phyloP scores from a whole-genome alignment of 1,140 invertebrate species.

The Ceratosolen fusciceps region DNA sequence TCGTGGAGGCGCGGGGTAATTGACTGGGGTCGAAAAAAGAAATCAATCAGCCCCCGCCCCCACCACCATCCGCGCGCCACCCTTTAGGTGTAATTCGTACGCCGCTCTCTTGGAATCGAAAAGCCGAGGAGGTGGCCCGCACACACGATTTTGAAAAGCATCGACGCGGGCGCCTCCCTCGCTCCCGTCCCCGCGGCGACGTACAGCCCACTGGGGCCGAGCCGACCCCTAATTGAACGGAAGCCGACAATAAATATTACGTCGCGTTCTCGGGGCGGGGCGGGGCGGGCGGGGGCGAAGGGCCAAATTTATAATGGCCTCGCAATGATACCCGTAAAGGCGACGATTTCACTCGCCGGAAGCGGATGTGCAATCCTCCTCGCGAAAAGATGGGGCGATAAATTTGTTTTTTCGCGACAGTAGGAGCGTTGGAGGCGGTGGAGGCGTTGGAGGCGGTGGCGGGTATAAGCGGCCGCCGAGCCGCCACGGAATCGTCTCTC shows the following conservation, averaged over 20 bases:
- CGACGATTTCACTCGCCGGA: constrained; percentile 53
- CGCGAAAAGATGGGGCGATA: constrained; percentile 49
- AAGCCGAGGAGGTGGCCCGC: neutral
- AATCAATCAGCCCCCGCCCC: neutral
- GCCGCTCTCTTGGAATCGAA: neutral
- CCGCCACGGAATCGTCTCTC: too few relatives aligned
- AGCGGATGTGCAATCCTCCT: constrained; percentile 62
- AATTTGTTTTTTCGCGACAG: constrained; percentile 44
- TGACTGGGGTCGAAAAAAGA: neutral
- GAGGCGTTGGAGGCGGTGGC: too few relatives aligned
- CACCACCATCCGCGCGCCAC: too few relatives aligned
- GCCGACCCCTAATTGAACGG: constrained; percentile 68
- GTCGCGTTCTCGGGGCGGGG: too few relatives aligned
- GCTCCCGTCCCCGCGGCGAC: neutral
- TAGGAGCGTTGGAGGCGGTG: too few relatives aligned
- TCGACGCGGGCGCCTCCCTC: neutral
- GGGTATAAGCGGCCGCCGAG: too few relatives aligned
- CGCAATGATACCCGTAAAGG: constrained; percentile 53
- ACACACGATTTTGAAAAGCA: constrained; percentile 30
- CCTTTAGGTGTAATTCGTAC: constrained; percentile 1
- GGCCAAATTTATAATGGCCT: constrained; percentile 63
- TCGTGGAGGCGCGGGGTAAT: neutral
- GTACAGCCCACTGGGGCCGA: constrained; percentile 13
- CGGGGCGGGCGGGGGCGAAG: too few relatives aligned
- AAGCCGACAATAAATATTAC: constrained; percentile 68